Base-by-base conservation (phyloP, 1,140 invertebrate genomes). In the Drosophila ananassae region DNA sequence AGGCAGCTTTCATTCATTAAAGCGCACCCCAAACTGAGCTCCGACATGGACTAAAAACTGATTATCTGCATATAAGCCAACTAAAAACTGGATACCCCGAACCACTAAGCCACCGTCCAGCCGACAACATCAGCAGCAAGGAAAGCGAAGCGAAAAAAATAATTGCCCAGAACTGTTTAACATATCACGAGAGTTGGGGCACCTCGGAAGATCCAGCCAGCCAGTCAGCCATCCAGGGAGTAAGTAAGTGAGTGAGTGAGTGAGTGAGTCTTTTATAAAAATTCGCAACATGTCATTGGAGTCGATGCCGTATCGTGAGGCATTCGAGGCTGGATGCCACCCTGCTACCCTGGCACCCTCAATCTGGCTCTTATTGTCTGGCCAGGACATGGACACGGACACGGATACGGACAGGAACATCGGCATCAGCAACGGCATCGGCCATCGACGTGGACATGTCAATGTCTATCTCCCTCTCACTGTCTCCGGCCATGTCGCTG, bases 161-260 rank as follows among this genome's bases (percentile, higher is more conserved):
- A 89, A 89, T 89, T 89, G 84, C 84, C 83, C 83, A 89, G 83
- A 89, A 89, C 83, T 89, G 83, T 89, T 89, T 89, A 89, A 89
- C 83, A 89, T 89, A 89, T 89, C 83, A 83, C 67, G 62, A 71
- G 30, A 54, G 52, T 17, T 37, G 50, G 32, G 53, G n/a, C 10
- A 37, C 34, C 10, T 32, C 34, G 3, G 10, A 37, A 37, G 34
- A 37, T 37, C 34, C 34, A 34, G 32, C 10, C 8, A 37, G 5
- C 25, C 25, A 28, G 6, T 6, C 25, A 28, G 25, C 12, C 12
- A 10, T 2, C 32, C 32, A 10, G 10, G 7, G 8, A 6, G 17
- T 17, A 17, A 34, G 32, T 8, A 10, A 37, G 34, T 37, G 34
- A 37, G 34, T 37, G 10, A 12, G 34, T 37, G 34, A 37, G 41